Conservation (phyloP, 2,113 vertebrate species). For the Sturnus vulgaris region DNA sequence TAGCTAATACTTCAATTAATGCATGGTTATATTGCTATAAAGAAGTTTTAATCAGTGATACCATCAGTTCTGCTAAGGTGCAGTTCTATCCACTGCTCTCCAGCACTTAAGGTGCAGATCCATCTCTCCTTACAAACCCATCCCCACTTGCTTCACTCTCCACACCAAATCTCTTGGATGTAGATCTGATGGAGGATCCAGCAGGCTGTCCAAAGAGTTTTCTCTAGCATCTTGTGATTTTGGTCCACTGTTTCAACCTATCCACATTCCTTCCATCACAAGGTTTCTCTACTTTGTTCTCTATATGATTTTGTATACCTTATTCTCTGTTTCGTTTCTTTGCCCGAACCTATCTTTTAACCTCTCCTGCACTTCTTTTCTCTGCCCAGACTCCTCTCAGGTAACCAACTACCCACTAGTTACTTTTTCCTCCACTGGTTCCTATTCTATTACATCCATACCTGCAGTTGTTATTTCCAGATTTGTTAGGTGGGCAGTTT, state of each 20-base stretch:
- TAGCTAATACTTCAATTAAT: not conserved
- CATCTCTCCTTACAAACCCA: not conserved
- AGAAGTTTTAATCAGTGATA: not conserved
- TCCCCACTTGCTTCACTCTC: not conserved
- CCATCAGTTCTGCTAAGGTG: not conserved
- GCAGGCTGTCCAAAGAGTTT: not conserved
- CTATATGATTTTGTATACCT: not conserved
- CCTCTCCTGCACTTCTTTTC: not conserved
- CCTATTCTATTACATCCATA: not conserved
- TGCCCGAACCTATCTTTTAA: not conserved
- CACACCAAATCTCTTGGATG: not conserved
- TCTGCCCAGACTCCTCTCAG: not conserved
- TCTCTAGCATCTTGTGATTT: not conserved
- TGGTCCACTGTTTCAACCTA: not conserved
- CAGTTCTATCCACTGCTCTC: fast-evolving
- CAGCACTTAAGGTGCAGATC: not conserved
- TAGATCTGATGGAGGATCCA: not conserved
- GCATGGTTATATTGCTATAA: not conserved
- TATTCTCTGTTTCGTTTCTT: not conserved
- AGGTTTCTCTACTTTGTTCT: not conserved
- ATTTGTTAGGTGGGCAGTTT: not conserved
- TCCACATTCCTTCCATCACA: not conserved
- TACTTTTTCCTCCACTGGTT: not conserved
- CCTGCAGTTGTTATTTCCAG: not conserved
- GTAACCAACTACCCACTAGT: not conserved